Conservation (phyloP, 2,113 vertebrate genomes). For the Phasianus colchicus region DNA sequence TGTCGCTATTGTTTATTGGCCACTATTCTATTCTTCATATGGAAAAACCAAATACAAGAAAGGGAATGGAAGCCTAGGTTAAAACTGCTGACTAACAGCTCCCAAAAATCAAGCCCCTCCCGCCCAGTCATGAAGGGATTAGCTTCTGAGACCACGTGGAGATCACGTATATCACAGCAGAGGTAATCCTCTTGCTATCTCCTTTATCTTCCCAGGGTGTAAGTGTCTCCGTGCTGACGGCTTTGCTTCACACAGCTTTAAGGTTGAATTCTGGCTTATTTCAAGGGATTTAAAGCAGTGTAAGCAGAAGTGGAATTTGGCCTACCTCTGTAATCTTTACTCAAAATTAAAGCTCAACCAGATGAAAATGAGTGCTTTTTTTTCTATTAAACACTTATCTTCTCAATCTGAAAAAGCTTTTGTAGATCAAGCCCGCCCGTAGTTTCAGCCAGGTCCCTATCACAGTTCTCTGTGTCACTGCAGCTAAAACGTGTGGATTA, state of each 20-base stretch:
- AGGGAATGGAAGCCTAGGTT: rapidly evolving
- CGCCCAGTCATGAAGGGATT: rapidly evolving
- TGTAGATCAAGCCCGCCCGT: neutral
- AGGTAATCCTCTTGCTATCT: neutral
- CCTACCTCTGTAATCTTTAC: neutral
- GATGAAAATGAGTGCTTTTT: neutral
- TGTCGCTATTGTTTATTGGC: neutral
- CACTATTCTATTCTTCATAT: rapidly evolving
- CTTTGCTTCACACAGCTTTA: neutral
- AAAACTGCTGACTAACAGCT: neutral
- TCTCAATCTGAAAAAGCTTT: neutral
- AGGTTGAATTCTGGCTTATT: neutral
- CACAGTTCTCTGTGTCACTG: neutral
- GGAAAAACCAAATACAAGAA: neutral
- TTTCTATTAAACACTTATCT: neutral
- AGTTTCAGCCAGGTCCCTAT: neutral
- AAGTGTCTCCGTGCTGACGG: neutral
- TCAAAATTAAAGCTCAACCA: constrained; percentile 27
- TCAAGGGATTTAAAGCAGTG: neutral
- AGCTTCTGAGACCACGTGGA: neutral
- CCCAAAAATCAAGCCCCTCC: neutral
- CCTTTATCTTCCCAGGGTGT: neutral
- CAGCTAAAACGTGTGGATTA: neutral
- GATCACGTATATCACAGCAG: rapidly evolving
- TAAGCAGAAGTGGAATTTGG: neutral